Percentiles rank a stretch among this genome's conserved stretches.
Evolutionary conservation across 2,888 invertebrate species (phyloP).

Genomic region (Lordiphosa andalusiaca): DNA sequence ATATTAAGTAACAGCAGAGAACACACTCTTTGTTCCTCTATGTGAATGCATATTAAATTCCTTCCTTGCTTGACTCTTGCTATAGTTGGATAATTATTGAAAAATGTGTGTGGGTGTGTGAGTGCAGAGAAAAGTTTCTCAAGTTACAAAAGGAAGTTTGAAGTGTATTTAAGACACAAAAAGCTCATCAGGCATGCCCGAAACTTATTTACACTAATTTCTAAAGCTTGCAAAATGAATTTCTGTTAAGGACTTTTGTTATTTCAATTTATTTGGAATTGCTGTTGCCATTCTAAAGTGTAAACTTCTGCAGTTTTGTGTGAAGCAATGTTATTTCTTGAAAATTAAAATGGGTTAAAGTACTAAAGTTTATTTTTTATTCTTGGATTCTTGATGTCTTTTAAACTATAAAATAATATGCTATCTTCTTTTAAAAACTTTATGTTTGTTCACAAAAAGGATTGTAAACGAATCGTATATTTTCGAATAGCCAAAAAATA

Average conservation of each 20-base stretch:
- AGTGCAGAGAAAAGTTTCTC: not conserved
- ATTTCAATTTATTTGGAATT: slow-evolving; percentile 4
- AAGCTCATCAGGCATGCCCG: slow-evolving; percentile 8
- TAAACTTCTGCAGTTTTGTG: not conserved
- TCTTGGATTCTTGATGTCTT: too few relatives aligned
- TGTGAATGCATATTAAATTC: too few relatives aligned
- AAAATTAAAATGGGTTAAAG: too few relatives aligned
- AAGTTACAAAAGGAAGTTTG: slow-evolving; percentile 4
- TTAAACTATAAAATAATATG: too few relatives aligned
- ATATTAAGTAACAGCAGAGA: slow-evolving; percentile 48
- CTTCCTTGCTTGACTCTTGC: not conserved
- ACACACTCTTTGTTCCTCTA: not conserved
- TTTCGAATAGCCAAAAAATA: too few relatives aligned
- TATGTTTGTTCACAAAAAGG: too few relatives aligned
- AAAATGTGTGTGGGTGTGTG: slow-evolving; percentile 7
- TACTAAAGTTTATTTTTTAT: too few relatives aligned
- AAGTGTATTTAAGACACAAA: slow-evolving; percentile 8
- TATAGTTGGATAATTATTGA: slow-evolving; percentile 43
- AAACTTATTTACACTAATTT: slow-evolving; percentile 15
- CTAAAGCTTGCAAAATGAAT: slow-evolving; percentile 4
- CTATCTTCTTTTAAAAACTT: too few relatives aligned
- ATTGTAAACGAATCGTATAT: too few relatives aligned
- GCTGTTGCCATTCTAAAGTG: not conserved
- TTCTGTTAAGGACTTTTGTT: slow-evolving; percentile 11
- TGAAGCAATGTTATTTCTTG: not conserved